Evolutionary conservation across 2,797 vertebrate species (phyloP), one percentile per base, ranked within the genome.

Genomic region (Pangasius macronema): DNA sequence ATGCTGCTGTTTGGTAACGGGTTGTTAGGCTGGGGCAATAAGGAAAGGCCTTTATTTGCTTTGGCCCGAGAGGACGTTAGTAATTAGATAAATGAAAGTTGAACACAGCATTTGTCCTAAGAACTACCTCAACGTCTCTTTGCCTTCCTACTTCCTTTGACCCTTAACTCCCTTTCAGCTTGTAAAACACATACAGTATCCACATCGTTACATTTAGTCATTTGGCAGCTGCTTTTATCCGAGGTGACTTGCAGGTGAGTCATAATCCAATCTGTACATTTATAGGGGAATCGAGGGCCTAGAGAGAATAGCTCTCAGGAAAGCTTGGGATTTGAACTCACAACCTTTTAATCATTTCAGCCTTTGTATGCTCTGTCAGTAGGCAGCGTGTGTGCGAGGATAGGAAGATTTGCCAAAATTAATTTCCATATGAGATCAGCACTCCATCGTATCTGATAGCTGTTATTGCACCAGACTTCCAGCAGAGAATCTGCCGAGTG

Each of bases 11-110:
- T 96, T 96, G 94, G 92, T 51, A 87, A 51, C 24, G 59, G 92
- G 96, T 96, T 95, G 95, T 95, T 95, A 96, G 95, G 95, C 94
- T 93, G 92, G 90, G 91, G 91, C 92, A 94, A 93, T 95, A 93
- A 93, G 94, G 95, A 95, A 95, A 91, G 84, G 90, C 88, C 88
- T 94, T 85, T 95, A 94, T 96, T 96, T 96, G 91, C 91, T 93
- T 96, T 96, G 95, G 95, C 95, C 88, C 77, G 87, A 91, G 91
- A 92, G 90, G 87, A 93, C 90, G 91, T 77, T 83, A 92, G 92
- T 94, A 94, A 96, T 96, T 94, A 95, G 91, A 95, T 94, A 92
- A 91, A 91, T 87, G 88, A 90, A 90, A 94, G 91, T 88, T 92
- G 89, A 91, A 93, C 84, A 70, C 88, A 89, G 82, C 87, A 84